Evolutionary conservation across 2,113 vertebrate species (phyloP), one percentile per base, ranked within the genome.

Genomic region (Chloropsis cyanopogon): DNA sequence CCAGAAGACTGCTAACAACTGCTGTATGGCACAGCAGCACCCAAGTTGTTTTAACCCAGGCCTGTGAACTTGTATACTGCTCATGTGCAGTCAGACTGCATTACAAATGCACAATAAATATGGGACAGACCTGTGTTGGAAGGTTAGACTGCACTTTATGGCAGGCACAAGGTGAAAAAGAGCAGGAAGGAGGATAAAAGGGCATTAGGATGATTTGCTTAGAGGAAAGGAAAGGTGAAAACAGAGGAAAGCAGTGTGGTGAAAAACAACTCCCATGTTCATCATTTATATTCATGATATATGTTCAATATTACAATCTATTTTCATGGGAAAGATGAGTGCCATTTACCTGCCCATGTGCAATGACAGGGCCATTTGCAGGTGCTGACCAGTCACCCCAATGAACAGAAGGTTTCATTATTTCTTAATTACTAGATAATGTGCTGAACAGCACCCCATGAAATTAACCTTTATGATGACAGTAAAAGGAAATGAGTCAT

Each of bases 401-500:
- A 12, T 44, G 35, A 90, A n/a, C 8, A 73, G 68, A 56, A 39
- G 28, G 15, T 68, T 63, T 88, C 68, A 81, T 86, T 75, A 64
- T 86, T 71, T 83, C 68, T 70, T 91, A 61, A 28, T 92, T 92
- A 41, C 25, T 60, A 77, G 42, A 68, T 81, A 70, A 86, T 49
- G 11, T 71, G 54, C 59, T 83, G 47, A 94, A 95, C 17, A 88
- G 63, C 61, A 92, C 20, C 39, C 47, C 63, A 68, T 82, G 59
- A 93, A 94, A 93, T 96, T 92, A 95, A 92, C 85, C 93, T 96
- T 96, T 94, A 86, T 77, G 85, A 88, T 83, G 79, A 78, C 54
- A 92, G 56, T 68, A 56, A 83, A 95, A 95, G 85, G 92, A 96
- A 95, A 93, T 96, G 63, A 97, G 64, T 96, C 82, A 96, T 90